Percentiles rank a stretch among this genome's conserved stretches.
These are phyloP conservation scores for Macrotis lagotis DNA, from an alignment of 2,113 vertebrate species.

Conservation along the genomic window DNA sequence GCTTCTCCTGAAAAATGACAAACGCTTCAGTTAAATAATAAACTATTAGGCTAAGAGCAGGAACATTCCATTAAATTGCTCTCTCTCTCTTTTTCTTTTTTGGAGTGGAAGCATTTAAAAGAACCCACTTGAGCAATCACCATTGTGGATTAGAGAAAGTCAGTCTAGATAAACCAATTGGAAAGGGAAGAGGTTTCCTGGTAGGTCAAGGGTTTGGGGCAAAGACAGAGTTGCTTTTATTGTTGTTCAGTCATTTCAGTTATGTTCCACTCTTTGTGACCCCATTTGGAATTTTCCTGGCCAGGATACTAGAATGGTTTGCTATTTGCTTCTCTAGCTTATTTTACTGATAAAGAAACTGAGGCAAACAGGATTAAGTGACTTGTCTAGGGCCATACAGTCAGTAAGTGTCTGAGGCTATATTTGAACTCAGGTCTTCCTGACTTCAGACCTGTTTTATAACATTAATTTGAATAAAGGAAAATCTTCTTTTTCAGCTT, in stretches of 20 bases:
- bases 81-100: no score
- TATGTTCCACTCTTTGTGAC: no score
- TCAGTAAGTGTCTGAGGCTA: no score
- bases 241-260: no score
- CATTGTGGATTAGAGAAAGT: background rate
- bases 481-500: background rate
- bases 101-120: background rate
- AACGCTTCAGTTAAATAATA: background rate
- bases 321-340: background rate
- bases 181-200: background rate
- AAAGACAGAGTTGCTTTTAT: no score
- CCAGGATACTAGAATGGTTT: background rate
- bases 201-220: background rate
- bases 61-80: background rate
- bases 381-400: no score
- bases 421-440: no score
- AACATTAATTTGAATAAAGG: background rate
- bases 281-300: no score
- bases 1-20: background rate
- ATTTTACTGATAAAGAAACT: background rate
- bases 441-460: no score
- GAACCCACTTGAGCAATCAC: background rate
- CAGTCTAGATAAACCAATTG: background rate
- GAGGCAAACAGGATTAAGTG: background rate
- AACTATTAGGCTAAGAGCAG: background rate